Percentiles rank a stretch among this genome's conserved stretches.
Evolutionary conservation across 2,888 invertebrate genomes (phyloP).

Genomic region (Agelastica alni): DNA sequence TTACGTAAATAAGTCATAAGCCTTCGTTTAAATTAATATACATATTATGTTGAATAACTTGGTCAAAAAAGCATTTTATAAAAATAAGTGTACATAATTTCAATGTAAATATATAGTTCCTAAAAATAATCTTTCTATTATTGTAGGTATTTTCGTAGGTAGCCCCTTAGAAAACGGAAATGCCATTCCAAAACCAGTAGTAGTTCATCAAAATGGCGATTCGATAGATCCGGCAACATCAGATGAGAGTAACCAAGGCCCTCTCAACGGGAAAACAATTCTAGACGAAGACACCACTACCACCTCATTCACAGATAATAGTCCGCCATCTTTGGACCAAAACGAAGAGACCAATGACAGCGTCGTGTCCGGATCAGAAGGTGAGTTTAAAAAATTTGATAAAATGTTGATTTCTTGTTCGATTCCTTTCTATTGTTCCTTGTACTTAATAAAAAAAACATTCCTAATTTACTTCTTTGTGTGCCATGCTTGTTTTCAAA

Average conservation of each 20-base stretch:
- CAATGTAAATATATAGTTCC: too few species aligned
- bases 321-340: constrained; percentile 60
- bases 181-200: constrained; percentile 47
- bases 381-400: constrained; percentile 8
- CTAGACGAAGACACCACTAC: constrained; percentile 74
- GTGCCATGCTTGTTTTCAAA: too few species aligned
- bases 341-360: constrained; percentile 63
- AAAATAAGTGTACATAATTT: too few species aligned
- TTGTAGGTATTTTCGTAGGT: constrained; percentile 40
- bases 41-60: too few species aligned
- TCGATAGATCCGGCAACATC: constrained; percentile 57
- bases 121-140: too few species aligned
- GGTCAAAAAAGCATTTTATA: too few species aligned
- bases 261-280: constrained; percentile 53
- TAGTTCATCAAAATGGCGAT: constrained; percentile 58
- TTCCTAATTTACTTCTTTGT: too few species aligned
- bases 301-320: constrained; percentile 77
- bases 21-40: too few species aligned
- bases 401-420: too few species aligned
- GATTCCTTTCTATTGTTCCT: too few species aligned
- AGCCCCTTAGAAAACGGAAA: constrained; percentile 54
- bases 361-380: constrained; percentile 53
- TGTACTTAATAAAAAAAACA: too few species aligned
- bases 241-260: constrained; percentile 80
- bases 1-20: too few species aligned